These are phyloP conservation scores for Sinonovacula constricta DNA, from an alignment of 1,140 invertebrate species.

Conservation along the genomic window DNA sequence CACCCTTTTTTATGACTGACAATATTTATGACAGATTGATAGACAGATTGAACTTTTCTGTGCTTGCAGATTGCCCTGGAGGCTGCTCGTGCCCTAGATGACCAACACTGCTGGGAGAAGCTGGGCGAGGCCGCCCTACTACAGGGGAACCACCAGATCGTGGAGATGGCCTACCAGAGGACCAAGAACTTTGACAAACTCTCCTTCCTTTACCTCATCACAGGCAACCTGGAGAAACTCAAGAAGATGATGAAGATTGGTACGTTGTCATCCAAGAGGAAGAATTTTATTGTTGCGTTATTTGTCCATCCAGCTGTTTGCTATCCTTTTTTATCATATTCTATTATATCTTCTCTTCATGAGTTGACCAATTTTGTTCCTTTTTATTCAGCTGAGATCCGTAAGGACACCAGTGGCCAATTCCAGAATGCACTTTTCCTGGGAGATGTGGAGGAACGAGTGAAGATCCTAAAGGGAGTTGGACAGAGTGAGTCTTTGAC, in stretches of 20 bases:
- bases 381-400: constrained; percentile 77
- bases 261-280: too few species aligned
- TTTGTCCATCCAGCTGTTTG: too few species aligned
- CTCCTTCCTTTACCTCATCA: constrained; percentile 98
- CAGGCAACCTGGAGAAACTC: constrained; percentile 98
- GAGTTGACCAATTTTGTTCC: too few species aligned
- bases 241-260: constrained; percentile 99
- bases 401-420: constrained; percentile 92
- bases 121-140: constrained; percentile 96
- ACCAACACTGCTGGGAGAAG: constrained; percentile 97
- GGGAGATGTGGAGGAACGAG: constrained; percentile 94
- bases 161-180: constrained; percentile 99
- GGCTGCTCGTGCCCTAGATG: constrained; percentile 95
- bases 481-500: constrained; percentile 82
- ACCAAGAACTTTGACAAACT: constrained; percentile 99
- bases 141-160: constrained; percentile 96
- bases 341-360: too few species aligned
- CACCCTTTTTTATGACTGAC: too few species aligned
- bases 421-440: constrained; percentile 96
- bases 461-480: constrained; percentile 89
- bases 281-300: too few species aligned
- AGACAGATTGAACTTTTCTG: too few species aligned
- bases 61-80: constrained; percentile 84
- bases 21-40: too few species aligned
- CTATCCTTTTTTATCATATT: too few species aligned